phyloP scores from a whole-genome alignment of 2,113 vertebrate species.

The Clarias gariepinus region DNA sequence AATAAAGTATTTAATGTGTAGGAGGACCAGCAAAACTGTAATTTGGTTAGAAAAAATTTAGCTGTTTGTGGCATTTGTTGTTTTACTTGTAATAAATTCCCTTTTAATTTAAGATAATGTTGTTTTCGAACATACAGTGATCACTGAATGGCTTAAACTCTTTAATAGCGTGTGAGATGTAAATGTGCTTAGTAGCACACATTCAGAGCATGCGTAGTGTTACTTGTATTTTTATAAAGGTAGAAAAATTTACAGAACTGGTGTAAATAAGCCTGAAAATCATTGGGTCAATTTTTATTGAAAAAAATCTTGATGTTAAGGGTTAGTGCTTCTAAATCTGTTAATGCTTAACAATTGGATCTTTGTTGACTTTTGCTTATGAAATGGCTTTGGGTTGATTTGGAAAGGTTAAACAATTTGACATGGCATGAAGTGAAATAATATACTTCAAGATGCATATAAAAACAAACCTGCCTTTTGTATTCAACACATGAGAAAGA shows the following conservation, averaged over 20 bases:
- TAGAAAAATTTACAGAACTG: not conserved
- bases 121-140: not conserved
- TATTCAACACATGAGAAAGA: not conserved
- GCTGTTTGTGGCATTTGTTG: not conserved
- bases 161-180: not conserved
- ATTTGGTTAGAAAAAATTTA: not conserved
- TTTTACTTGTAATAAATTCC: not conserved
- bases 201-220: constrained; percentile 4
- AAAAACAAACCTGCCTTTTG: not conserved
- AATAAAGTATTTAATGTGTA: not conserved
- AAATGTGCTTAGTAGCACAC: not conserved
- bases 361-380: not conserved
- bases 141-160: not conserved
- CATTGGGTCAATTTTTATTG: not conserved
- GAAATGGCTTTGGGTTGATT: not conserved
- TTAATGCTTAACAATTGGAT: not conserved
- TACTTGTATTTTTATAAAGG: constrained; percentile 22
- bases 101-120: not conserved
- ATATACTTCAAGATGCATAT: not conserved
- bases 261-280: constrained; percentile 35
- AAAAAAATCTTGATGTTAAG: not conserved
- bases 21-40: not conserved
- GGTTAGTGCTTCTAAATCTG: not conserved
- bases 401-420: not conserved
- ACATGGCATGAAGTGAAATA: not conserved